Base-by-base conservation (phyloP, 2,888 invertebrate genomes). In the Pristionchus entomophagus region DNA sequence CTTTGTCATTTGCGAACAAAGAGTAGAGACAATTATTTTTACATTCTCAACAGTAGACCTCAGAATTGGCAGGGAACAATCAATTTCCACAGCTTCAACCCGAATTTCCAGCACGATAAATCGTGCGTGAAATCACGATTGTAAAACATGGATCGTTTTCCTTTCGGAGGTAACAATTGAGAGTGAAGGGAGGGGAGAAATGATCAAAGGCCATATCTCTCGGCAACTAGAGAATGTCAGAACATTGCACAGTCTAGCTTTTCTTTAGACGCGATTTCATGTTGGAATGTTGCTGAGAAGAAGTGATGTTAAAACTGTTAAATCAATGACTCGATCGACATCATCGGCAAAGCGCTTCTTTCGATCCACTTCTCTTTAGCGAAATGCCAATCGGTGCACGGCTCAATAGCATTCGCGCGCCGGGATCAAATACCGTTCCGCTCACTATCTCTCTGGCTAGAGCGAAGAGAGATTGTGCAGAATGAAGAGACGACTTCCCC, bases 101-200 rank as follows among this genome's bases (percentile, higher is more conserved):
- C 56, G 2, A 51, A 51, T 17, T 56, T 22, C 56, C 2, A 22
- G 1, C 0, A n/a, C 56, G n/a, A 65, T 65, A 65, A 65, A 65
- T 65, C 65, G 14, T 65, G 22, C 65, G 17, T 59, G 35, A 22
- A 65, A 65, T 65, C 35, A 35, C 22, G 3, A 8, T 12, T 14
- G 65, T 35, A 35, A 14, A 65, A 35, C 19, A 38, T 35, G 65
- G 17, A 29, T 69, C 69, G 69, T 38, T 73, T 45, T 38, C 45
- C 73, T 73, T 73, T 73, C 73, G 73, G 10, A 14, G 73, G 73
- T 73, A 73, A 26, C 73, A 41, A 73, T 73, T 4, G 41, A 45
- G 41, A 35, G 6, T 12, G 19, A 29, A 14, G n/a, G 59, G 4
- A 2, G 29, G 32, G 29, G 17, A 32, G 62, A 62, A 14, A 2